phyloP scores from a whole-genome alignment of 2,888 invertebrate species.

The Chromoteleia sp. region DNA sequence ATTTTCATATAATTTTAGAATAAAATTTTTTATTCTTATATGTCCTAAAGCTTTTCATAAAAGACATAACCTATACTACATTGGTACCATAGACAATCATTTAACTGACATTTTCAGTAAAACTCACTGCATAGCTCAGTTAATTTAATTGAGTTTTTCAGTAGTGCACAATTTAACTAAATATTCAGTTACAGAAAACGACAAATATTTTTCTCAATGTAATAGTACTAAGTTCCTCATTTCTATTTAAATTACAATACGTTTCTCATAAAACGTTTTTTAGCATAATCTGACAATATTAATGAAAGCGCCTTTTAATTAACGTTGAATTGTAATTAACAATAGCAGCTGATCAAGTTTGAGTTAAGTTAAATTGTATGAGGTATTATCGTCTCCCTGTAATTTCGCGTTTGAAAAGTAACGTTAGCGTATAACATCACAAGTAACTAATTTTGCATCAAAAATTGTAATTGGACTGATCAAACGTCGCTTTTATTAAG shows the following conservation, averaged over 20 bases:
- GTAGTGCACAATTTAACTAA: too few species aligned
- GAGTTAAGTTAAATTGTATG: constrained; percentile 1
- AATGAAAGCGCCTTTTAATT: not conserved
- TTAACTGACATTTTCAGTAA: too few species aligned
- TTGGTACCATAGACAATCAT: too few species aligned
- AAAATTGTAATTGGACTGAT: constrained; percentile 4
- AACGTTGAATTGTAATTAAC: constrained; percentile 8
- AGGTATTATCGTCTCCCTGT: constrained; percentile 11
- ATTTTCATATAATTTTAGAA: too few species aligned
- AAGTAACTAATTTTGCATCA: not conserved
- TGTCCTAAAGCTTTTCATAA: too few species aligned
- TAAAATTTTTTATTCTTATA: too few species aligned
- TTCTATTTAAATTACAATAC: too few species aligned
- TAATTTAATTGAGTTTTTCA: too few species aligned
- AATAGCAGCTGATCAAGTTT: constrained; percentile 3
- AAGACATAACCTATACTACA: too few species aligned
- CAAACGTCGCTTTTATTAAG: constrained; percentile 2
- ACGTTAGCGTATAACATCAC: not conserved
- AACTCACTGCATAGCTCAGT: too few species aligned
- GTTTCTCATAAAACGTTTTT: not conserved
- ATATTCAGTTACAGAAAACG: too few species aligned
- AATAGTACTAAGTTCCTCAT: constrained; percentile 12
- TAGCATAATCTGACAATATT: not conserved
- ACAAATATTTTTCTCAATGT: too few species aligned
- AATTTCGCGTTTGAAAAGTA: not conserved